Base-by-base conservation (phyloP, 2,797 vertebrate genomes). In the Chelmon rostratus region DNA sequence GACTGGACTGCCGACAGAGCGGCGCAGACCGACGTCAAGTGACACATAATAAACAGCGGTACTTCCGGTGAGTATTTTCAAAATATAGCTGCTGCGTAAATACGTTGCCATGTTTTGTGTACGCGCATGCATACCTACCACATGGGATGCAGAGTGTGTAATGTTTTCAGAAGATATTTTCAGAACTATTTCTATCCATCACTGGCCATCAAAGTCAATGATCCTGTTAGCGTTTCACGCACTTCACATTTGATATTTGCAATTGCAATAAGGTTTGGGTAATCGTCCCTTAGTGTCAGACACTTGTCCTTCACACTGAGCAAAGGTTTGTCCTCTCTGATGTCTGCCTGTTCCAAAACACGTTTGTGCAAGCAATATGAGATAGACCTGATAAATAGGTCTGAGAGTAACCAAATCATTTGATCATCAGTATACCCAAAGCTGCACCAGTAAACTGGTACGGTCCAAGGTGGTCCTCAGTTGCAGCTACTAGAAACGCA, bases 31-130 rank as follows among this genome's bases (percentile, higher is more conserved):
- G 19, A 40, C 5, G 37, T 70, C 59, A 78, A 81, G 76, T 0
- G 2, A 6, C 3, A 12, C 18, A 0, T 0, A 1, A 3, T 0
- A 1, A 1, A 1, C 3, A n/a, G 2, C 5, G 0, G 0, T 0
- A 12, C 71, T 81, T 91, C 91, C 91, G 3, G 85, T 70, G 1
- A 0, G 0, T 0, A 1, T 15, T 76, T 82, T 76, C 77, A 88
- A 86, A 91, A 78, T 50, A 73, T 2, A 5, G 1, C 2, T 21
- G 25, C 12, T 2, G 4, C 6, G 0, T 8, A 1, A 19, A 46
- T 7, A 3, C 1, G 0, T 3, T 67, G 21, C 23, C 2, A 42
- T 0, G 46, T 46, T 15, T 23, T 13, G 16, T 2, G 3, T 33
- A 11, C 31, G 28, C 28, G n/a, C n/a, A n/a, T n/a, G n/a, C n/a